Conservation (phyloP, 2,797 vertebrate species). For the Orestias chungarensis region DNA sequence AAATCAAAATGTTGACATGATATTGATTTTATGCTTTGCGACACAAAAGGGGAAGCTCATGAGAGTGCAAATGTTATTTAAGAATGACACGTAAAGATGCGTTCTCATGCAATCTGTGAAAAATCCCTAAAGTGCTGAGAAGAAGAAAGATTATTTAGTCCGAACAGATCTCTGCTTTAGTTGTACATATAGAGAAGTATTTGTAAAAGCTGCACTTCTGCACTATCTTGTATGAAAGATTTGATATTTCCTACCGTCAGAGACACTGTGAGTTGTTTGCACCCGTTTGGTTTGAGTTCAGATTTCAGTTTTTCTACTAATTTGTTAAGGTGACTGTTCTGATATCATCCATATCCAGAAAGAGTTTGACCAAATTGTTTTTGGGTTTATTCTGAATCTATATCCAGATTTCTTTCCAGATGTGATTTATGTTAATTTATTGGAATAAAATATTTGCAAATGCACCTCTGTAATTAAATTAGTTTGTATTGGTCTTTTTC, state of each 20-base stretch:
- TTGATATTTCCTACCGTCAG: conserved; percentile 71
- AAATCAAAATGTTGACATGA: conserved; percentile 37
- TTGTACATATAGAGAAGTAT: conserved; percentile 57
- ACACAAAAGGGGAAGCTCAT: conserved; percentile 17
- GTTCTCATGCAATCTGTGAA: conserved; percentile 51
- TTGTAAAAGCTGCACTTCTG: conserved; percentile 71
- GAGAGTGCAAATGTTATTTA: conserved; percentile 19
- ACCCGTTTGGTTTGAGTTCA: conserved; percentile 64
- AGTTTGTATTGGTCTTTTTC: not conserved
- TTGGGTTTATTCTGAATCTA: conserved; percentile 50
- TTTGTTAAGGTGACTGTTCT: conserved; percentile 42
- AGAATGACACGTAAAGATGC: conserved; percentile 30
- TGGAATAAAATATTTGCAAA: conserved; percentile 62
- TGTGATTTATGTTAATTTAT: conserved; percentile 69
- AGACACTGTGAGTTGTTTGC: conserved; percentile 81
- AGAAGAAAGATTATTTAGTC: conserved; percentile 49
- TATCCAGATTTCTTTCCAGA: conserved; percentile 44
- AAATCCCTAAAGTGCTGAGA: conserved; percentile 67
- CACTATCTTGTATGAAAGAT: conserved; percentile 69
- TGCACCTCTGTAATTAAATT: conserved; percentile 6
- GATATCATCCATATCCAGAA: conserved; percentile 49
- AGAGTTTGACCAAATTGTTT: conserved; percentile 65
- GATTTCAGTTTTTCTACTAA: conserved; percentile 42
- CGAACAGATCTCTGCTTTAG: conserved; percentile 45
- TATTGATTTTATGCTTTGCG: conserved; percentile 28